Base-by-base conservation (phyloP, 2,888 invertebrate genomes). In the Protophormia terraenovae region DNA sequence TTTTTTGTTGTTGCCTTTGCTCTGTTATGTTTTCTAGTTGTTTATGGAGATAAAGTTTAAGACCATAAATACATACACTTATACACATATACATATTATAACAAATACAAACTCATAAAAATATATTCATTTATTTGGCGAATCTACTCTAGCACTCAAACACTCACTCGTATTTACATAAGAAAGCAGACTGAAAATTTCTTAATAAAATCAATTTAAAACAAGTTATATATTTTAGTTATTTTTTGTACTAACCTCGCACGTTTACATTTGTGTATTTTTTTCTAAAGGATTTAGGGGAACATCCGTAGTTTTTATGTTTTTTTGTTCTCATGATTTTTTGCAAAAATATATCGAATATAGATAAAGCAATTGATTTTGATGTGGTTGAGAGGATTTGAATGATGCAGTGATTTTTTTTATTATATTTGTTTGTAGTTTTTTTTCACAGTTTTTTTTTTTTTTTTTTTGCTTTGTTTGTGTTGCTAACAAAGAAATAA, bases 301-400 rank as follows among this genome's bases (percentile, higher is more conserved):
- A 41, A 55, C 2, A 27, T 24, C 16, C 22, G 16, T 14, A n/a
- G 27, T 35, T 45, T 50, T 16, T n/a, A 1, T 41, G 29, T 53
- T 0, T 22, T 24, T 47, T 29, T 29, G 32, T 32, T 22, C 12
- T 3, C 12, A 12, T 7, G 16, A 16, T 14, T n/a, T 41, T 22
- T 32, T 32, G n/a, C 62, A 72, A 45, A 58, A 32, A 47, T 55
- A 19, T 24, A 45, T 66, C 29, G 67, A 50, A 35, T 38, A 38
- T 27, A 66, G 80, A 73, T 73, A 73, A 47, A 66, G 58, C 64
- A 73, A 80, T 75, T 75, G 81, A 75, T 62, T 81, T 75, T 75
- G 35, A 81, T 81, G 60, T 60, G 81, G 60, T 41, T 80, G 71
- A 81, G 35, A 47, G 72, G 60, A 50, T 75, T 81, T 81, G 29